A percentile compares a stretch with the other conserved stretches of the same genome.
These are phyloP conservation scores for Dipodomys stephensi DNA, from an alignment of 2,113 vertebrate genomes.

Conservation along the genomic window DNA sequence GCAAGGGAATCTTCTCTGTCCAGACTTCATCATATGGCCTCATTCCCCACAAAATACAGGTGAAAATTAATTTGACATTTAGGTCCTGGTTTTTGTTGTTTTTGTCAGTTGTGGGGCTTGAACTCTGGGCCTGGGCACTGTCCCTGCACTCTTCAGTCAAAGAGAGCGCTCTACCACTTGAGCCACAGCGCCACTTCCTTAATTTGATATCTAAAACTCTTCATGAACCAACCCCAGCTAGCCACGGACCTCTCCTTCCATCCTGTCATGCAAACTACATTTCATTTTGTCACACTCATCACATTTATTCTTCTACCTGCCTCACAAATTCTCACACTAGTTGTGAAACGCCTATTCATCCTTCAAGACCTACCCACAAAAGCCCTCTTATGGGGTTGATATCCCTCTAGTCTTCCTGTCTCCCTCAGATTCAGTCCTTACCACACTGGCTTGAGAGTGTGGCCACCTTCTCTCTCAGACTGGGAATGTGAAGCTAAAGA, in stretches of 20 bases:
- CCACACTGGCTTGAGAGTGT: not conserved
- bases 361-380: slow-evolving; percentile 36
- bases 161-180: too few relatives aligned
- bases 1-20: not conserved
- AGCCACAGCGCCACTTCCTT: too few relatives aligned
- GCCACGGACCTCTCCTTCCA: not conserved
- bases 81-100: too few relatives aligned
- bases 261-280: not conserved
- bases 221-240: not conserved
- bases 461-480: not conserved
- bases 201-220: not conserved
- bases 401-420: not conserved
- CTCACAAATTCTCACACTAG: not conserved
- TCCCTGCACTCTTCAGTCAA: too few relatives aligned
- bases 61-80: not conserved
- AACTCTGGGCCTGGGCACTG: too few relatives aligned
- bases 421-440: not conserved
- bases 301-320: slow-evolving; percentile 1
- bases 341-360: not conserved
- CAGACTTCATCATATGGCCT: not conserved
- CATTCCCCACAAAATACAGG: not conserved
- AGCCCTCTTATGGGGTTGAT: not conserved
- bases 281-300: slow-evolving; percentile 28
- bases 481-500: not conserved
- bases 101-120: too few relatives aligned